These are phyloP conservation scores for Eledona agricola DNA, from an alignment of 2,888 invertebrate species.

Conservation along the genomic window DNA sequence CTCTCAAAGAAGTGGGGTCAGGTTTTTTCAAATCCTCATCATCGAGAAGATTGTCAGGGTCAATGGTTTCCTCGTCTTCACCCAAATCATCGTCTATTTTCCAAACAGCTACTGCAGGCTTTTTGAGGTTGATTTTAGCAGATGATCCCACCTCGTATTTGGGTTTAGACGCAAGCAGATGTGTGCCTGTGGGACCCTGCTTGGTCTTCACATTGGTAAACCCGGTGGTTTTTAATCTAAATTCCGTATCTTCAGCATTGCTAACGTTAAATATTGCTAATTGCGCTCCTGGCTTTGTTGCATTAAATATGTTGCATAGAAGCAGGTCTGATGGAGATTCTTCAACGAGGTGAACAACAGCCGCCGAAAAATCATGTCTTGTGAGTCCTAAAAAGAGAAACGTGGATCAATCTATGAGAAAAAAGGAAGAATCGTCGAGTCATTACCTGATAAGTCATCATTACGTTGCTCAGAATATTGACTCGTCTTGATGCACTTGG, in stretches of 20 bases:
- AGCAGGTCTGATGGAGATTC: no score
- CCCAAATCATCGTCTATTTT: slow-evolving; percentile 78
- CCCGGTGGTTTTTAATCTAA: slow-evolving; percentile 55
- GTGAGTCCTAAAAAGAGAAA: slow-evolving; percentile 2
- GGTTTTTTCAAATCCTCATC: slow-evolving; percentile 91
- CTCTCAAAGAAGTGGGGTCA: slow-evolving; percentile 81
- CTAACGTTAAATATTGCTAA: slow-evolving; percentile 42
- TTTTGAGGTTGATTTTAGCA: slow-evolving; percentile 63
- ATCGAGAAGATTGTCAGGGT: slow-evolving; percentile 88
- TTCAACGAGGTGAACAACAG: no score
- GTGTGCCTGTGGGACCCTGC: slow-evolving; percentile 25
- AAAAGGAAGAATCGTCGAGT: slow-evolving; percentile 1
- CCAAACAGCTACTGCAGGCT: slow-evolving; percentile 71
- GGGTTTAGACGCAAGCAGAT: slow-evolving; percentile 68
- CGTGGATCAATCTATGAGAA: not conserved
- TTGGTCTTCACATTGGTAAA: slow-evolving; percentile 52
- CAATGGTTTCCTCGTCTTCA: slow-evolving; percentile 78
- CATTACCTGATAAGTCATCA: slow-evolving; percentile 16
- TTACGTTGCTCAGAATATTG: not conserved
- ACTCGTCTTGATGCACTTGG: no score
- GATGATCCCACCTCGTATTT: slow-evolving; percentile 77
- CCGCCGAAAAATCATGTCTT: no score
- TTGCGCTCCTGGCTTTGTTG: slow-evolving; percentile 52
- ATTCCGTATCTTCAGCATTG: slow-evolving; percentile 47
- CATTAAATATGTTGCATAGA: no score